Conservation (phyloP, 2,888 invertebrate genomes). For the Napeogenes sylphis region DNA sequence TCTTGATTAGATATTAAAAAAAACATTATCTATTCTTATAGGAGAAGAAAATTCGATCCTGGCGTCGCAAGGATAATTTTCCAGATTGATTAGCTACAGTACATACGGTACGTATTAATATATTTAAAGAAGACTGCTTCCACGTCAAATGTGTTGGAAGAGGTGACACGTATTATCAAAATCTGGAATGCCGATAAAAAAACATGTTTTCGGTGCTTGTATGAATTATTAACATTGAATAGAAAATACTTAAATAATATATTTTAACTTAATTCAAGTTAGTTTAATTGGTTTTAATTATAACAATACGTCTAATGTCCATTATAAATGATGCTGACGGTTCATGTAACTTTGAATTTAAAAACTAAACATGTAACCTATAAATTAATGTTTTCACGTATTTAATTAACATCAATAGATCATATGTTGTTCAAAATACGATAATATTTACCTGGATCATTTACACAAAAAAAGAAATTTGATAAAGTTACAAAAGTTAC, state of each 20-base stretch:
- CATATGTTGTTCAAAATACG: no score
- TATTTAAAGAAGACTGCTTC: conserved; percentile 62
- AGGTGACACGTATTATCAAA: conserved; percentile 76
- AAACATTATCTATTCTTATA: conserved; percentile 46
- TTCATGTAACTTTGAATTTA: no score
- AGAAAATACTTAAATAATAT: background rate
- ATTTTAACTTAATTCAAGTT: background rate
- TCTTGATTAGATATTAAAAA: conserved; percentile 40
- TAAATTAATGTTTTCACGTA: no score
- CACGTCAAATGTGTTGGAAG: conserved; percentile 76
- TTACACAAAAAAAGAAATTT: no score
- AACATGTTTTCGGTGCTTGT: conserved; percentile 9
- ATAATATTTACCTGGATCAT: no score
- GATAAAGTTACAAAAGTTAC: no score
- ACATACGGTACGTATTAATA: conserved; percentile 65
- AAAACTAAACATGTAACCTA: no score
- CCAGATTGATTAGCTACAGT: conserved; percentile 73
- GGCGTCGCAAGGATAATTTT: conserved; percentile 66
- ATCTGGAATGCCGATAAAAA: conserved; percentile 50
- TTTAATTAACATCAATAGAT: no score
- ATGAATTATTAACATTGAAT: background rate
- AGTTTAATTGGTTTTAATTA: no score
- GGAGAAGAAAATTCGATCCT: conserved; percentile 65
- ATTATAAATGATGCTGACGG: no score
- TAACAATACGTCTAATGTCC: no score